phyloP scores from a whole-genome alignment of 2,113 vertebrate genomes.

The Channa argus region DNA sequence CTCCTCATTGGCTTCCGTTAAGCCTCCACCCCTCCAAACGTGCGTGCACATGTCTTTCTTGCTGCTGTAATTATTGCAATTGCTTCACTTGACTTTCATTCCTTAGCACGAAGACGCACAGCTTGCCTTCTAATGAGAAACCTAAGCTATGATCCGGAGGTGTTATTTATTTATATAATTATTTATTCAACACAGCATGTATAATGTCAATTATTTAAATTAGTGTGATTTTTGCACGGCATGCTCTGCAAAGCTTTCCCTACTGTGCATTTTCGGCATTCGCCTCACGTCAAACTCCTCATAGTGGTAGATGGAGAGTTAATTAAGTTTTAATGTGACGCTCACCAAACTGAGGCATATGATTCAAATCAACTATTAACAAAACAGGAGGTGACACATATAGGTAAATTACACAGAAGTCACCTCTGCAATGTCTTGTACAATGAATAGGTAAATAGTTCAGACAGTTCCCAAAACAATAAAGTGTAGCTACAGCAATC shows the following conservation, averaged over 20 bases:
- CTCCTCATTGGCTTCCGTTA: conserved; percentile 58
- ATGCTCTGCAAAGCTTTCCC: conserved; percentile 44
- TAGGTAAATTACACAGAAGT: conserved; percentile 23
- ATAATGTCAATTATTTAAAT: conserved; percentile 83
- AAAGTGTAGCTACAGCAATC: not conserved
- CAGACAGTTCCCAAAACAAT: conserved; percentile 7
- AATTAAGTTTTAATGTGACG: conserved; percentile 71
- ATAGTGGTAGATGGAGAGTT: conserved; percentile 50
- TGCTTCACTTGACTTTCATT: conserved; percentile 79
- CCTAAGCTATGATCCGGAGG: conserved; percentile 71
- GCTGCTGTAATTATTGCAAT: conserved; percentile 79
- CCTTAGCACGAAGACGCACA: conserved; percentile 63
- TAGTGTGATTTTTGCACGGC: conserved; percentile 66
- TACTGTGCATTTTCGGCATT: conserved; percentile 57
- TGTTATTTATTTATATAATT: conserved; percentile 78
- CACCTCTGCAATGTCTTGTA: conserved; percentile 6
- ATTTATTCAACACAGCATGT: conserved; percentile 78
- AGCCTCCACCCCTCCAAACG: conserved; percentile 45
- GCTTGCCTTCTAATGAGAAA: conserved; percentile 80
- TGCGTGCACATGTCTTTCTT: conserved; percentile 33
- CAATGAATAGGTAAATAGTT: conserved; percentile 16
- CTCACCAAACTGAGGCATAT: conserved; percentile 38
- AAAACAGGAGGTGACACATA: conserved; percentile 24
- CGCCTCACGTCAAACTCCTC: conserved; percentile 41
- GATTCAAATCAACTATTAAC: conserved; percentile 36